Evolutionary conservation across 2,113 vertebrate genomes (phyloP).

Genomic region (Gila orcuttii): DNA sequence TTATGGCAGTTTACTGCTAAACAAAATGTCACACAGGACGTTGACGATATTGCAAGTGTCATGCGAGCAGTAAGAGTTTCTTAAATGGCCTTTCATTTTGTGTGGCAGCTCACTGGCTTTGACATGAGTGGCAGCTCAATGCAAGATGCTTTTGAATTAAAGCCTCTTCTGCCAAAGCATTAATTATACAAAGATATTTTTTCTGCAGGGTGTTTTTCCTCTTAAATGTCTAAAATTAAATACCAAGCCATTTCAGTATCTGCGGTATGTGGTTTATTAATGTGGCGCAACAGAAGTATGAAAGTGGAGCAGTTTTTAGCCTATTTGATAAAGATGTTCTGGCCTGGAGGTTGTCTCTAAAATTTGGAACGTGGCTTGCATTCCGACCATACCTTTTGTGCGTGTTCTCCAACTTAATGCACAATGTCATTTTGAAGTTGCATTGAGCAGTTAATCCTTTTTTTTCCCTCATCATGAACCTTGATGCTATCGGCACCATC

Average conservation of each 20-base stretch:
- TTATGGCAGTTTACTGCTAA: slow-evolving; percentile 26
- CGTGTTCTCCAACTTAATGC: slow-evolving; percentile 67
- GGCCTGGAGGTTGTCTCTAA: slow-evolving; percentile 62
- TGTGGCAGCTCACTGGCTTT: slow-evolving; percentile 12
- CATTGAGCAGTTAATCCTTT: slow-evolving; percentile 68
- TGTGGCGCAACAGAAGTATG: slow-evolving; percentile 43
- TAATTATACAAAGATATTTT: slow-evolving; percentile 7
- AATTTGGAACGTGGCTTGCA: slow-evolving; percentile 65
- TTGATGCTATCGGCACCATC: slow-evolving; percentile 58
- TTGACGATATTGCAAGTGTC: slow-evolving; percentile 38
- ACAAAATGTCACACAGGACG: slow-evolving; percentile 36
- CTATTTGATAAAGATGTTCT: slow-evolving; percentile 57
- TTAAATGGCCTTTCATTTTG: slow-evolving; percentile 42
- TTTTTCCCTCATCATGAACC: slow-evolving; percentile 43
- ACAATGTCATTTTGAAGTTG: slow-evolving; percentile 71
- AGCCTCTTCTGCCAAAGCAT: slow-evolving; percentile 29
- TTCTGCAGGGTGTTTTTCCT: not conserved
- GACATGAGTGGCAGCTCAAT: slow-evolving; percentile 39
- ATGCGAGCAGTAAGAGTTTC: slow-evolving; percentile 6
- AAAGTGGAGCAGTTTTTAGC: slow-evolving; percentile 52
- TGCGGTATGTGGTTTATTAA: slow-evolving; percentile 67
- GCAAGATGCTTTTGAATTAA: slow-evolving; percentile 31
- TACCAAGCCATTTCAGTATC: slow-evolving; percentile 11
- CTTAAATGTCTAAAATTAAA: slow-evolving; percentile 23
- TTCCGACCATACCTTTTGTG: slow-evolving; percentile 62